Evolutionary conservation across 1,140 invertebrate genomes (phyloP).

Genomic region (Sinonovacula constricta): DNA sequence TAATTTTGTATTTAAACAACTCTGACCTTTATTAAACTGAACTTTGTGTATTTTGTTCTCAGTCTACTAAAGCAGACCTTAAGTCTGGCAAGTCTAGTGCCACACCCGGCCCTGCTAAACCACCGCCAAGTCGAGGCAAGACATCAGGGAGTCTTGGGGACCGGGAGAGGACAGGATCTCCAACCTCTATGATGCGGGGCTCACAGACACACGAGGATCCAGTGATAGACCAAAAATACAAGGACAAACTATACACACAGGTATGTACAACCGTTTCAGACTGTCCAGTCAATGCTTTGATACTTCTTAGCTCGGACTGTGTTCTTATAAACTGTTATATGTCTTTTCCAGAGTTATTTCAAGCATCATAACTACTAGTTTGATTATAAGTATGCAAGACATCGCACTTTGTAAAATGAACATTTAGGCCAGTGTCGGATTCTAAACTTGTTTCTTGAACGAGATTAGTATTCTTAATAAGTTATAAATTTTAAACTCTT

Average conservation of each 20-base stretch:
- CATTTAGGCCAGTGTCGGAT: neutral
- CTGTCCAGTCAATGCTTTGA: neutral
- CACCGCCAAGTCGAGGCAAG: slow-evolving; percentile 26
- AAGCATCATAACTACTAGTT: neutral
- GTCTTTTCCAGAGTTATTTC: neutral
- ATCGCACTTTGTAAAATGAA: neutral
- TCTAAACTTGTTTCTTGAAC: no score
- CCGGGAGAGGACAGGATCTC: slow-evolving; percentile 27
- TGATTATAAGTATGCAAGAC: neutral
- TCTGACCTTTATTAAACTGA: neutral
- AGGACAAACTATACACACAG: slow-evolving; percentile 60
- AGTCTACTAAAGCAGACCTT: slow-evolving; percentile 45
- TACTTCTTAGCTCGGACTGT: neutral
- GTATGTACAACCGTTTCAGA: slow-evolving; percentile 10
- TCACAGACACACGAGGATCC: slow-evolving; percentile 42
- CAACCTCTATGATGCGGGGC: slow-evolving; percentile 1
- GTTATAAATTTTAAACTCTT: no score
- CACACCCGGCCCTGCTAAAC: slow-evolving; percentile 14
- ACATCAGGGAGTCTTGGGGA: slow-evolving; percentile 27
- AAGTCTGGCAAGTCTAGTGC: slow-evolving; percentile 34
- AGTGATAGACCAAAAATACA: slow-evolving; percentile 56
- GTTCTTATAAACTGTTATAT: neutral
- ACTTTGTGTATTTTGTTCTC: neutral
- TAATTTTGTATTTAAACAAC: no score
- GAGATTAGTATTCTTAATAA: no score